Base-by-base conservation (phyloP, 2,797 vertebrate genomes). In the Pipistrellus pygmaeus region DNA sequence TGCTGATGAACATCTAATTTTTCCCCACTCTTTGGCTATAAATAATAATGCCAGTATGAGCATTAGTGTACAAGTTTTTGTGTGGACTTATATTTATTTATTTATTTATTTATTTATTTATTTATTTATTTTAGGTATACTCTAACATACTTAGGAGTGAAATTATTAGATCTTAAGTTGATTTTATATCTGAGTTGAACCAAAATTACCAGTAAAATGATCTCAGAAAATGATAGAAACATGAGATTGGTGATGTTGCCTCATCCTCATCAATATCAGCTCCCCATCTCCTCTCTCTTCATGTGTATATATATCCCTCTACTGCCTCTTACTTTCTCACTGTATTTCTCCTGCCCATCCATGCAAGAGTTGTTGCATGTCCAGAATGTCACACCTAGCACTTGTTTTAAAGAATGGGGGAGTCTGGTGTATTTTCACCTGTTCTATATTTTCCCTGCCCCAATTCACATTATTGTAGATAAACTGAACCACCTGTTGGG, bases 201-300 rank as follows among this genome's bases (percentile, higher is more conserved):
- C 32, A 53, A 80, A 18, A 84, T 7, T 53, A 60, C 20, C 18
- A 83, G 32, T 46, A 88, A 44, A 35, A 7, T 92, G 44, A 78
- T 72, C 46, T 66, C 62, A 78, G 8, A 82, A 95, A 82, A 86
- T 89, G 32, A 13, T 73, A 62, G 5, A 94, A 64, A 77, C 7
- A 53, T 6, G 20, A 87, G 62, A 85, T 27, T 55, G 18, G 13
- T 88, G 23, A 55, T 51, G 9, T 25, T 69, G 3, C 32, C 27
- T 88, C 21, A 20, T 76, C 30, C 27, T 88, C 21, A 23, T 76
- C 9, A 6, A 32, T 64, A 75, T 51, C 53, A 82, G 17, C 23
- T 57, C 8, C 48, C 64, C 66, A 18, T 85, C 51, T 32, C 18
- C 10, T 83, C 8, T 20, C n/a, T 32, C 27, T 88, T 32, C 9